A percentile compares a stretch with the other conserved stretches of the same genome.
Conservation (phyloP, 2,113 vertebrate species). For the Albula glossodonta region DNA sequence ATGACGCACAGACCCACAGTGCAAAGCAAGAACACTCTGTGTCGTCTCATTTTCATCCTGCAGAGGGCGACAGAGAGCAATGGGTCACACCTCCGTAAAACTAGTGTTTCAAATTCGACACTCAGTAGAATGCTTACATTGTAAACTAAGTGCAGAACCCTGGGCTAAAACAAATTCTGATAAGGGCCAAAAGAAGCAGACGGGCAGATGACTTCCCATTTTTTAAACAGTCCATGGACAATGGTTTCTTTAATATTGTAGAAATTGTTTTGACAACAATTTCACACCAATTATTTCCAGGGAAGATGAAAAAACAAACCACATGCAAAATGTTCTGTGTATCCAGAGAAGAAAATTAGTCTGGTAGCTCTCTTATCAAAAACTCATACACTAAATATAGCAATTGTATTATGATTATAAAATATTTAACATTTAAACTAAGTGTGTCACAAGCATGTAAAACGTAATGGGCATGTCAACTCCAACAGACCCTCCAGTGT, state of each 20-base stretch:
- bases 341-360: neutral
- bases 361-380: too few species aligned
- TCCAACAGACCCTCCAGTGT: too few species aligned
- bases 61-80: neutral
- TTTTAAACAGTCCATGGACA: too few species aligned
- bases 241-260: neutral
- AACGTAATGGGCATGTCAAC: too few species aligned
- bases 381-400: too few species aligned
- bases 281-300: neutral
- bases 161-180: neutral
- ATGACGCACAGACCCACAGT: constrained; percentile 82
- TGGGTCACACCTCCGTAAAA: too few species aligned
- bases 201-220: neutral
- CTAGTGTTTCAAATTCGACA: neutral
- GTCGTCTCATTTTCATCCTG: constrained; percentile 84
- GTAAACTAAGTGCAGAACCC: neutral
- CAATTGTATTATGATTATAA: too few species aligned
- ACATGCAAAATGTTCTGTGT: neutral
- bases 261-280: neutral
- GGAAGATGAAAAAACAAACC: neutral
- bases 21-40: constrained; percentile 81
- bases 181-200: neutral
- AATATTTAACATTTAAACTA: too few species aligned
- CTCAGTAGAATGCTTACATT: neutral
- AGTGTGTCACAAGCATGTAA: neutral